phyloP scores from a whole-genome alignment of 1,140 invertebrate species.

The Solenopsis invicta region DNA sequence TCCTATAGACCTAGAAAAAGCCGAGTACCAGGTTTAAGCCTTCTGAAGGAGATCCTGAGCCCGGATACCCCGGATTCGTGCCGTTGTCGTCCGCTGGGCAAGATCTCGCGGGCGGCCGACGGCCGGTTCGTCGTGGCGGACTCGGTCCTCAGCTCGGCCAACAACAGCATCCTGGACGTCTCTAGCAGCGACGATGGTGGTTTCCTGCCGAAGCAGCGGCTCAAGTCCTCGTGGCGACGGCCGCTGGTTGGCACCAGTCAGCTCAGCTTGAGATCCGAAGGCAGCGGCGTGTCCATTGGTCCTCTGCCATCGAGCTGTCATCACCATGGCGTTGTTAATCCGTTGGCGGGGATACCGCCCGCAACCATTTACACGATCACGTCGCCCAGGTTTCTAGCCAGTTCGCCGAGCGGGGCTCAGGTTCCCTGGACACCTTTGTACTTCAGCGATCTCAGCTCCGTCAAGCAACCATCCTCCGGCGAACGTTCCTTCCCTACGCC shows the following conservation, averaged over 20 bases:
- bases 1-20: slow-evolving; percentile 94
- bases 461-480: slow-evolving; percentile 92
- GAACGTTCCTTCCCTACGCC: slow-evolving; percentile 93
- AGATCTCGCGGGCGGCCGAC: slow-evolving; percentile 91
- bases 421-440: slow-evolving; percentile 90
- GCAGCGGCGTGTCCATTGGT: slow-evolving; percentile 88
- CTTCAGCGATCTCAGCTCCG: slow-evolving; percentile 94
- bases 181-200: slow-evolving; percentile 94
- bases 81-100: slow-evolving; percentile 87
- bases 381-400: slow-evolving; percentile 86
- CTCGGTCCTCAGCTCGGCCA: slow-evolving; percentile 88
- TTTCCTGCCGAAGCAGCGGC: slow-evolving; percentile 89
- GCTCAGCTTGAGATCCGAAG: slow-evolving; percentile 90
- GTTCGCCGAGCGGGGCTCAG: slow-evolving; percentile 85
- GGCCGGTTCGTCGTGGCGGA: slow-evolving; percentile 91
- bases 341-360: slow-evolving; percentile 71
- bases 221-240: slow-evolving; percentile 90
- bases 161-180: slow-evolving; percentile 90
- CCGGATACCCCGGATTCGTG: slow-evolving; percentile 87
- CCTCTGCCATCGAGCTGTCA: slow-evolving; percentile 80
- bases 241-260: slow-evolving; percentile 90
- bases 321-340: slow-evolving; percentile 78
- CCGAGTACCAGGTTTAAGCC: slow-evolving; percentile 96
- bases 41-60: slow-evolving; percentile 88
- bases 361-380: slow-evolving; percentile 86